Evolutionary conservation across 2,797 vertebrate genomes (phyloP), one percentile per base, ranked within the genome.

Genomic region (Micromesistius poutassou): DNA sequence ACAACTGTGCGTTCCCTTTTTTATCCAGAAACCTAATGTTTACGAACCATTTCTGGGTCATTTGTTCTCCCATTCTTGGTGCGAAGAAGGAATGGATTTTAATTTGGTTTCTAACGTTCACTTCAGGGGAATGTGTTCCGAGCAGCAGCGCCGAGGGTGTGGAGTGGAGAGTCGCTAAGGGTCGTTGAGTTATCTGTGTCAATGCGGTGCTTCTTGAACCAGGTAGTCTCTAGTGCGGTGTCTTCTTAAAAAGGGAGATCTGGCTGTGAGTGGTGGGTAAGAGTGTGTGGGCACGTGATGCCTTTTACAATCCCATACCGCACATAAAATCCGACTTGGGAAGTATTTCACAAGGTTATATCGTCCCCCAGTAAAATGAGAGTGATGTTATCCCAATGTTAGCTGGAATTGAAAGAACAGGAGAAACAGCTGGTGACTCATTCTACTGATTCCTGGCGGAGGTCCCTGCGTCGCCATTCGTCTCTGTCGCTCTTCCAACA

Each of bases 301-400:
- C 55, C 1, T 25, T 62, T 62, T 62, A 62, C 55, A 62, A 25
- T n/a, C 55, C n/a, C 55, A 25, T 5, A 25, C 55, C n/a, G 55
- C 55, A 62, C 55, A 62, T 62, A 25, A 62, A 62, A 62, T 25
- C 55, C 8, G 55, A 62, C 55, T n/a, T 62, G 55, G 55, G 22
- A n/a, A 62, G 55, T 62, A 62, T 62, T 62, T 62, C 55, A 62
- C 55, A 62, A 62, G 55, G 55, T 62, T n/a, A 50, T 22, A 55
- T 55, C 46, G 55, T 8, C 19, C 19, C 19, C 50, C 50, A 50
- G 50, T 55, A 55, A 55, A 55, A 22, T 4, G 50, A 55, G 50
- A 55, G 50, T n/a, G 50, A 55, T 55, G 50, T 6, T 62, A 62
- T 25, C n/a, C 55, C 55, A 62, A 62, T 13, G 55, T n/a, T 62